A percentile compares a stretch with the other conserved stretches of the same genome.
phyloP scores from a whole-genome alignment of 2,888 invertebrate genomes.

The Thymelicus acteon region DNA sequence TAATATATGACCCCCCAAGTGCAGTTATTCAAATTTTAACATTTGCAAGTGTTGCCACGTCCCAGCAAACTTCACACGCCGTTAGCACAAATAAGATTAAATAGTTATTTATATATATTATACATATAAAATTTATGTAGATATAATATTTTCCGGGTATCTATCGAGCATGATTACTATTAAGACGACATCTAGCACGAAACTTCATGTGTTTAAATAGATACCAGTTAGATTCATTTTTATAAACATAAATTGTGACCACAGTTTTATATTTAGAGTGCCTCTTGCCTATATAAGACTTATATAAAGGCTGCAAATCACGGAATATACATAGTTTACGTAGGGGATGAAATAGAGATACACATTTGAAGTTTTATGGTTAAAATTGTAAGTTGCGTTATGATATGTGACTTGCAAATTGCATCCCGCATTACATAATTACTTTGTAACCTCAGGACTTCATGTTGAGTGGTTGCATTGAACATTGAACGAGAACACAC shows the following conservation, averaged over 20 bases:
- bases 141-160: constrained; percentile 63
- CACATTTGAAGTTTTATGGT: constrained; percentile 80
- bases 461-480: background rate
- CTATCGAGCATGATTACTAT: constrained; percentile 68
- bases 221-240: constrained; percentile 77
- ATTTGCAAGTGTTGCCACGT: constrained; percentile 76
- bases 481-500: background rate
- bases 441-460: background rate
- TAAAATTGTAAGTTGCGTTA: constrained; percentile 85
- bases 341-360: constrained; percentile 74
- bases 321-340: constrained; percentile 82
- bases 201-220: constrained; percentile 75
- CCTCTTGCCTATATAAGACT: constrained; percentile 86
- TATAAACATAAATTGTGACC: constrained; percentile 82
- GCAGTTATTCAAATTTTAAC: constrained; percentile 86
- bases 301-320: constrained; percentile 86
- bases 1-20: constrained; percentile 72
- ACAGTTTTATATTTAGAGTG: constrained; percentile 87
- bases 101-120: constrained; percentile 43
- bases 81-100: constrained; percentile 74
- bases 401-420: constrained; percentile 76
- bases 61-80: constrained; percentile 77
- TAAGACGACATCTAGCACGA: constrained; percentile 76
- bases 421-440: background rate
- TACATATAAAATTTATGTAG: constrained; percentile 50